Evolutionary conservation across 2,888 invertebrate genomes (phyloP), one percentile per base, ranked within the genome.

Genomic region (Steromphala cineraria): DNA sequence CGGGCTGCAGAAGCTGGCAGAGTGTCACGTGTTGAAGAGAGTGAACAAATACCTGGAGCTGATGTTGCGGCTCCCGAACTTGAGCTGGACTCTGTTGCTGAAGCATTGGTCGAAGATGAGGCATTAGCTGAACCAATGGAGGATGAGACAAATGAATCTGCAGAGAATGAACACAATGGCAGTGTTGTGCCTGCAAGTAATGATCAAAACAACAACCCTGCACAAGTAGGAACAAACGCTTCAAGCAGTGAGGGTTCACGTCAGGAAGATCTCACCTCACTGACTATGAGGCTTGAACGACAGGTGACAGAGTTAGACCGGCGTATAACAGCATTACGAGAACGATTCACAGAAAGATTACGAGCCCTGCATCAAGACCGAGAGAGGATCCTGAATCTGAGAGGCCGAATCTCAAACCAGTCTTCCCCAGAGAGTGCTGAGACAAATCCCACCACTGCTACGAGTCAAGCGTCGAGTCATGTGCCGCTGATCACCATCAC

Each of bases 301-400:
- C 88, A 90, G 84, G 89, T 90, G 84, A 86, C 85, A 36, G 89
- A 88, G 79, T 81, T 90, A 15, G 88, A 89, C 81, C 81, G 86
- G 1, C 81, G 90, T 67, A 89, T 90, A n/a, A 87, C 83, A 24
- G 86, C 85, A 7, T 81, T 90, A 76, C 80, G 89, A 24, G 88
- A 89, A 53, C 88, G 85, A 53, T 90, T 90, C 80, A 88, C 87
- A 74, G 84, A 87, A 24, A 87, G 88, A 78, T 75, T 89, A 19
- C 80, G 84, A 46, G 84, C 85, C 8, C 74, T 90, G 53, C 85
- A 88, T 28, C 84, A 83, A 52, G 87, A 87, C 75, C 79, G 87
- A 28, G 81, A 82, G 13, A 55, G 86, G 17, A 85, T 84, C 28
- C 82, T 82, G 24, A 82, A 56, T 77, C 56, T 87, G 74, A 78